Base-by-base conservation (phyloP, 2,797 vertebrate species). In the Pseudomugil tenellus region DNA sequence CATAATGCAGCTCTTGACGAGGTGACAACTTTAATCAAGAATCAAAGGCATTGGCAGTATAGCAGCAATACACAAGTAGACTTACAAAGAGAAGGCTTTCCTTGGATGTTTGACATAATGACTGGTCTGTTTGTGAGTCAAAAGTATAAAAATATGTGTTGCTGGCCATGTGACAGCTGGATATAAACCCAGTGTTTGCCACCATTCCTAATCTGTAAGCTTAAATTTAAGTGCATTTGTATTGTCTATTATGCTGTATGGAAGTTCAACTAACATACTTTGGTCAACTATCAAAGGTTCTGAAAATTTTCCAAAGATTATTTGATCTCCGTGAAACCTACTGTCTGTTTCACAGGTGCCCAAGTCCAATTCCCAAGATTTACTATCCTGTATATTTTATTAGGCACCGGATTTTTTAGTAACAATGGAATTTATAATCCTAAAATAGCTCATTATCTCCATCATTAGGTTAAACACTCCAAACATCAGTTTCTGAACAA, bases 21-120 rank as follows among this genome's bases (percentile, higher is more conserved):
- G 65, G 53, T 12, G 12, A 62, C 6, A 58, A 81, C 77, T 79
- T 82, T 79, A 77, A 80, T 84, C 77, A 80, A 54, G 58, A 83
- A 76, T 87, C 84, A 89, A 86, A 88, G 74, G 63, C 48, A 48
- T 32, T 9, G 9, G 43, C 49, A 61, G 79, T 72, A 58, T 57
- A 41, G 51, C 29, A 32, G 29, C 12, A 26, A 46, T 10, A 48
- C 16, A 67, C 41, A 56, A n/a, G n/a, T 55, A 28, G 49, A 17
- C 41, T 64, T 4, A 41, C 32, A 49, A 19, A 57, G 52, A 57
- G 28, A 48, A 49, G 17, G 35, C 28, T 70, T 58, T 31, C 6
- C 13, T 67, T 25, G 25, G 39, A 72, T 4, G 21, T 43, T 71
- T 54, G 17, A 49, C 43, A 41, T 66, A 29, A 55, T 65, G 43